Conservation (phyloP, 2,888 invertebrate genomes). For the Dendrolimus houi region DNA sequence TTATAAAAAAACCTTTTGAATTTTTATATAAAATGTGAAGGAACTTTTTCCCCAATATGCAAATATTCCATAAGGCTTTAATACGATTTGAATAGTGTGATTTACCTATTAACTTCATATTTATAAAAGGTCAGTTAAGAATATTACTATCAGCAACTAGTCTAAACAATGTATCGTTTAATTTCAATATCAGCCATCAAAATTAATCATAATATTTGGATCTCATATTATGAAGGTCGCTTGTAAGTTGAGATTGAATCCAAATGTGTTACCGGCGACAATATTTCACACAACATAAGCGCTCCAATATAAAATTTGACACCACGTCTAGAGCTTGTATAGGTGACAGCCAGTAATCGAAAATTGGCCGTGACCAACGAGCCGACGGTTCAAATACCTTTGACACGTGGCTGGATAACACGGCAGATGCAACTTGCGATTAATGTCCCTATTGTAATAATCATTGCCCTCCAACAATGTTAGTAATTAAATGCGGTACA, state of each 20-base stretch:
- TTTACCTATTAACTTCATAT: too few relatives aligned
- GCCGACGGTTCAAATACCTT: background rate
- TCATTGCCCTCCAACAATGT: conserved; percentile 56
- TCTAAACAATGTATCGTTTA: too few relatives aligned
- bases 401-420: background rate
- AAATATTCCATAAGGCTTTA: too few relatives aligned
- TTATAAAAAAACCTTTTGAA: too few relatives aligned
- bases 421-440: conserved; percentile 48
- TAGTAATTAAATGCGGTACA: conserved; percentile 49
- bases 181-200: too few relatives aligned
- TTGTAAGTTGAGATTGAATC: conserved; percentile 54
- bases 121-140: too few relatives aligned
- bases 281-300: conserved; percentile 52
- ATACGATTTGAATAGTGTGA: too few relatives aligned
- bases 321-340: conserved; percentile 33
- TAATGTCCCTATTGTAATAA: conserved; percentile 36
- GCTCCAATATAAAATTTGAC: conserved; percentile 65
- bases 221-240: conserved; percentile 32
- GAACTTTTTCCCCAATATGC: too few relatives aligned
- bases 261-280: conserved; percentile 32
- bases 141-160: too few relatives aligned
- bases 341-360: conserved; percentile 31
- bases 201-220: too few relatives aligned
- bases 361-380: conserved; percentile 26
- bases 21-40: too few relatives aligned